phyloP scores from a whole-genome alignment of 2,888 invertebrate species.

The Gonocerus acuteangulatus region DNA sequence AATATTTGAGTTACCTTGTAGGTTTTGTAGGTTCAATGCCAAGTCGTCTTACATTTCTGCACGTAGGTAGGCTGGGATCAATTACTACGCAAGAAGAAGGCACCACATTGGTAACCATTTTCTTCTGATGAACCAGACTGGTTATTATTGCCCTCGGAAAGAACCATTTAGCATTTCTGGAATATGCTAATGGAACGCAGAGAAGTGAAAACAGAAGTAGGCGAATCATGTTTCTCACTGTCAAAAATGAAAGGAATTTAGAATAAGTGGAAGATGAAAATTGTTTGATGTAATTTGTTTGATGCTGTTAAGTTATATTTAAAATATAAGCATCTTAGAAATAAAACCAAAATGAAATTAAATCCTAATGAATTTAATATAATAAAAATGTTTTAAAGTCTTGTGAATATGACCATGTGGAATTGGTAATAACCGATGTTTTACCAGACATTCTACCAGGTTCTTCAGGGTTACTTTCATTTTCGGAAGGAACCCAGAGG shows the following conservation, averaged over 20 bases:
- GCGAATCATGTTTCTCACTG: background rate
- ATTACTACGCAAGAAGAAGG: constrained; percentile 20
- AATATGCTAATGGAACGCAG: background rate
- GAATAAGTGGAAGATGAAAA: background rate
- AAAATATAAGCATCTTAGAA: too few species aligned
- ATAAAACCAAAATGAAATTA: too few species aligned
- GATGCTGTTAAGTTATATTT: too few species aligned
- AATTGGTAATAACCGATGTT: too few species aligned
- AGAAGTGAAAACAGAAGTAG: constrained; percentile 1
- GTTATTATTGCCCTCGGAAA: constrained; percentile 3
- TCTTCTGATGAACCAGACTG: constrained; percentile 1
- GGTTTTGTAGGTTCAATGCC: background rate
- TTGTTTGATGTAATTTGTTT: too few species aligned
- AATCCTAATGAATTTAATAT: too few species aligned
- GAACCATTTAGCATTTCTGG: constrained; percentile 16
- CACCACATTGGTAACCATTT: constrained; percentile 3
- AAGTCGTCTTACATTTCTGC: constrained; percentile 9
- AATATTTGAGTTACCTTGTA: constrained; percentile 6
- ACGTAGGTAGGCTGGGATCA: constrained; percentile 3
- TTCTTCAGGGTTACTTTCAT: too few species aligned
- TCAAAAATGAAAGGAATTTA: background rate
- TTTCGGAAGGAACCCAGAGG: too few species aligned
- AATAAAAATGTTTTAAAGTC: too few species aligned
- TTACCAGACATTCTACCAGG: too few species aligned
- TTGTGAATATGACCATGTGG: too few species aligned